Evolutionary conservation across 1,140 invertebrate genomes (phyloP), one percentile per base, ranked within the genome.

Genomic region (Zaprionus africanus): DNA sequence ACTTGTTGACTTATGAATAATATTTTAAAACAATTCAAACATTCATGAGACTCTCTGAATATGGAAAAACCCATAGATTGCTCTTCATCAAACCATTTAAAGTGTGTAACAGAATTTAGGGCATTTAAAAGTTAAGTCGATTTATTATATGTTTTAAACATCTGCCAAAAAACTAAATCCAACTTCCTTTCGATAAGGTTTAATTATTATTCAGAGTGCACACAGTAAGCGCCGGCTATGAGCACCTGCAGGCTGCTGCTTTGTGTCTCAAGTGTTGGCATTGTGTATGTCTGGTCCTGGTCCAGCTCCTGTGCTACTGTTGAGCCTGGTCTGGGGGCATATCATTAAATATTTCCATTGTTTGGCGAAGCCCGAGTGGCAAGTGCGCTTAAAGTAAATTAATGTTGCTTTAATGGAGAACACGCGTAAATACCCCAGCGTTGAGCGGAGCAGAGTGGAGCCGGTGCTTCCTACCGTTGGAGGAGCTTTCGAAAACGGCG

Each of bases 331-430:
- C 31, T 49, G 53, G 59, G 59, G 7, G 67, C 61, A 69, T 76
- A 58, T 68, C 64, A 81, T 81, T 81, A 81, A 79, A 81, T 79
- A 79, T 81, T 81, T 74, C 15, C 68, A 81, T 81, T 81, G 79
- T 76, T 78, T 67, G 64, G 19, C 22, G 19, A n/a, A 24, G 43
- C 17, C 34, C 15, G 67, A 59, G 56, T 65, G 66, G 71, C 62
- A 64, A 56, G 41, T 60, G 67, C 43, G 72, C 64, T 79, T 68
- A 65, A 79, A 57, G 59, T 71, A 79, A 76, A 72, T 76, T 67
- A 79, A 81, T 78, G 68, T 68, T 43, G 49, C 73, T 79, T 79
- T 79, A 81, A 81, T 72, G 79, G 79, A 54, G 73, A 76, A 81
- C 76, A 81, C 79, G 79, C 79, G 79, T 79, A 73, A 81, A 79